Evolutionary conservation across 30 jellyfish, hydroid and myxozoan genomes (phyloP), one percentile per base, ranked within the genome.

Genomic region (Aurelia sp.): DNA sequence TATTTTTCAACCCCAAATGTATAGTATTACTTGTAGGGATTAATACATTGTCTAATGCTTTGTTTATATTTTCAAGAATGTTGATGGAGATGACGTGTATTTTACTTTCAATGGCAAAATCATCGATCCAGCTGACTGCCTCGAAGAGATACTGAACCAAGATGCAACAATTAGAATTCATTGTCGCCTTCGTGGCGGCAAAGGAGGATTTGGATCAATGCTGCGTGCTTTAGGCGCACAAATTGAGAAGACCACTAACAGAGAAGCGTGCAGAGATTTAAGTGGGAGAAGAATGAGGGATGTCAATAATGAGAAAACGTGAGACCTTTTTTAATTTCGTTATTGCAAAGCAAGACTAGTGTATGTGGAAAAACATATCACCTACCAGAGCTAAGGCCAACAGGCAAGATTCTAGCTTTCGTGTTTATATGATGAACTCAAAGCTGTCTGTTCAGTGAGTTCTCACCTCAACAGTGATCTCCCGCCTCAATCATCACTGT

Each of bases 171-270:
- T 90, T 41, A 67, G 86, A 40, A 19, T 78, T 30, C 87, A 86
- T 47, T 17, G 48, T 35, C 88, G 97, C 22, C 63, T 95, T 13
- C 52, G 51, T 13, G 99, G 99, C 6, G 99, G 99, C 16, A 95
- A 95, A 79, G 99, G 99, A 20, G 99, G 99, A 10, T 95, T 95
- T 89, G 99, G 99, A 7, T 89, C 99, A 13, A 95, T 95, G 99
- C 91, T 95, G 16, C 87, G 98, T 11, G 97, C 99, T 9, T 37
- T 95, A 31, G 99, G 99, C 40, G 97, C 99, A 10, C 96, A 92
- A 31, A 95, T 95, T 57, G 99, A 90, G 67, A 90, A 90, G 68
- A 95, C 97, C 48, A 89, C 98, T 5, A 95, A 95, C 81, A 94
- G 95, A 71, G 99, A 95, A 89, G 97, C 99, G 1, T 95, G 99